These are phyloP conservation scores for Tupaia chinensis DNA, from an alignment of 2,113 vertebrate genomes.

Conservation along the genomic window DNA sequence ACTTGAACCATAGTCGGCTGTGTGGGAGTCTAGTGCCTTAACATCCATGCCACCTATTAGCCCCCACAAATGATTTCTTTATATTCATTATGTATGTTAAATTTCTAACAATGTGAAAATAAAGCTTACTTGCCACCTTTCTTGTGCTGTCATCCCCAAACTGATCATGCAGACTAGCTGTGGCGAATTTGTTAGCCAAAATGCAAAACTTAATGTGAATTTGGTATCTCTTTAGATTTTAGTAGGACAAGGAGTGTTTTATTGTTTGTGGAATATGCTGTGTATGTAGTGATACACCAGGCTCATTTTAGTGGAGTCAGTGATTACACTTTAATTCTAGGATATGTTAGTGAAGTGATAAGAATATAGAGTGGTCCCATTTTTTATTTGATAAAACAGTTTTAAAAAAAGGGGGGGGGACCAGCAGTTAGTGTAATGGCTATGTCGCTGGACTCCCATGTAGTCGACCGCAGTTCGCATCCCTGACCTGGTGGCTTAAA, in stretches of 20 bases:
- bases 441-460: too few species aligned
- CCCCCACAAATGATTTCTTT: not conserved
- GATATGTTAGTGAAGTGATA: not conserved
- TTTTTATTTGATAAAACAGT: not conserved
- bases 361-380: not conserved
- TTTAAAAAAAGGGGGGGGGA: too few species aligned
- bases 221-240: not conserved
- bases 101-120: constrained; percentile 82
- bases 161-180: not conserved
- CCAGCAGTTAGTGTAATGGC: too few species aligned
- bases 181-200: not conserved
- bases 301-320: not conserved
- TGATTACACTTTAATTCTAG: not conserved
- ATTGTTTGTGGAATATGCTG: not conserved
- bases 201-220: constrained; percentile 1
- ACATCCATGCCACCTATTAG: too few species aligned
- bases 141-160: not conserved
- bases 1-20: too few species aligned
- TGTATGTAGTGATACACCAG: not conserved
- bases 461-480: too few species aligned
- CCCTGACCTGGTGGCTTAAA: too few species aligned
- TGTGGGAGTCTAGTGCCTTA: too few species aligned
- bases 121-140: constrained; percentile 60
- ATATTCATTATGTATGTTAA: constrained; percentile 81
- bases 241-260: constrained; percentile 77